Evolutionary conservation across 2,888 invertebrate species (phyloP), one percentile per base, ranked within the genome.

Genomic region (Apeira syringaria): DNA sequence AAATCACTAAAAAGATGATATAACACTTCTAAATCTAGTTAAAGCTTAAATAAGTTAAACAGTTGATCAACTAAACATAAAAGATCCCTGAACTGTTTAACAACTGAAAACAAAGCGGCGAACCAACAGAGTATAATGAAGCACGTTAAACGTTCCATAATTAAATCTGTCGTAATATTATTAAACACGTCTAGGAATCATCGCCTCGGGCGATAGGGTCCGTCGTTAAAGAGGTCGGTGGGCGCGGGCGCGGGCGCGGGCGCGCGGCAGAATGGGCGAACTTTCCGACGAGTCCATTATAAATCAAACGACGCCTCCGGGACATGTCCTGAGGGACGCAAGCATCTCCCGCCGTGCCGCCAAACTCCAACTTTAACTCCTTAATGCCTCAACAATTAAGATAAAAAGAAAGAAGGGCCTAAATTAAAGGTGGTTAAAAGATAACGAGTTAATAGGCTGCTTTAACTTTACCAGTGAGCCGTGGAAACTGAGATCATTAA

Each of bases 151-250:
- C 83, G 86, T 78, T 83, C 74, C 76, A 77, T 88, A 87, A 89
- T 89, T 84, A 88, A 89, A 88, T 88, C 87, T 85, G 87, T 88
- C 86, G 82, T 86, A 85, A 87, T 88, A 86, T 84, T 86, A 87
- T 87, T 84, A 88, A 87, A 88, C 87, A 85, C 86, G 85, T 85
- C 85, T 83, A 83, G 82, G 88, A 84, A 86, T 86, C 85, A 87
- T 85, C 84, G 84, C 89, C 87, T 80, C 79, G 79, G 84, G 88
- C 87, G 80, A 78, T 77, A 77, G 82, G 85, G 84, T 79, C 83
- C 82, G 75, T 84, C 87, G 83, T 87, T 86, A 87, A 81, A 80
- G 85, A 87, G 86, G 86, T 84, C 76, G 76, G 78, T 70, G 79
- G 75, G n/a, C n/a, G n/a, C n/a, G n/a, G n/a, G n/a, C n/a, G n/a